These are phyloP conservation scores for Diglossa cyanea DNA, from an alignment of 2,797 vertebrate genomes.

Conservation along the genomic window DNA sequence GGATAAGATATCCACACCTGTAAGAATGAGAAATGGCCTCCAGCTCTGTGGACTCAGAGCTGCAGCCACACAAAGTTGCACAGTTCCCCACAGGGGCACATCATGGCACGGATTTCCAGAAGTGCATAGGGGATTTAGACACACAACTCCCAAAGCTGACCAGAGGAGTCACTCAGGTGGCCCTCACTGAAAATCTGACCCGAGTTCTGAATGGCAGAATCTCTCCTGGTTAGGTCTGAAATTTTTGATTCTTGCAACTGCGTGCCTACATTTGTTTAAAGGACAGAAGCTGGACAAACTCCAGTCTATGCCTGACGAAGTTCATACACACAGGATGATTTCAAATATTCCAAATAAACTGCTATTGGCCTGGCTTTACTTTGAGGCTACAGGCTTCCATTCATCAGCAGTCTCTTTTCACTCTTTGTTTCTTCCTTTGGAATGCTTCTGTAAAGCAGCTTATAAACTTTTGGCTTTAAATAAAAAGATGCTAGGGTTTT, in stretches of 20 bases:
- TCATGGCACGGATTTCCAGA: background rate
- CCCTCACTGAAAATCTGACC: background rate
- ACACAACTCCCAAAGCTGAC: background rate
- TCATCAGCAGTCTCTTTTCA: constrained; percentile 57
- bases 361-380: constrained; percentile 10
- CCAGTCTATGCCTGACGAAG: background rate
- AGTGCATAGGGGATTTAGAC: background rate
- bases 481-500: constrained; percentile 6
- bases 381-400: constrained; percentile 54
- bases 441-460: constrained; percentile 64
- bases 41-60: background rate
- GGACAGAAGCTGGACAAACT: constrained; percentile 6
- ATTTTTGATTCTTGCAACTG: background rate
- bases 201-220: background rate
- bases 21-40: background rate
- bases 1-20: rapidly evolving
- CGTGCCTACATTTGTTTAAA: background rate
- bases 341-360: constrained; percentile 57
- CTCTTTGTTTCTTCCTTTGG: constrained; percentile 58
- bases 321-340: constrained; percentile 27
- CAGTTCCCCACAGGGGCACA: rapidly evolving
- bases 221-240: background rate
- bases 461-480: constrained; percentile 49
- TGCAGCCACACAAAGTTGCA: background rate
- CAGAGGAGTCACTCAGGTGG: background rate